Evolutionary conservation across 2,888 invertebrate genomes (phyloP), one percentile per base, ranked within the genome.

Genomic region (Chymomyza fuscimana): DNA sequence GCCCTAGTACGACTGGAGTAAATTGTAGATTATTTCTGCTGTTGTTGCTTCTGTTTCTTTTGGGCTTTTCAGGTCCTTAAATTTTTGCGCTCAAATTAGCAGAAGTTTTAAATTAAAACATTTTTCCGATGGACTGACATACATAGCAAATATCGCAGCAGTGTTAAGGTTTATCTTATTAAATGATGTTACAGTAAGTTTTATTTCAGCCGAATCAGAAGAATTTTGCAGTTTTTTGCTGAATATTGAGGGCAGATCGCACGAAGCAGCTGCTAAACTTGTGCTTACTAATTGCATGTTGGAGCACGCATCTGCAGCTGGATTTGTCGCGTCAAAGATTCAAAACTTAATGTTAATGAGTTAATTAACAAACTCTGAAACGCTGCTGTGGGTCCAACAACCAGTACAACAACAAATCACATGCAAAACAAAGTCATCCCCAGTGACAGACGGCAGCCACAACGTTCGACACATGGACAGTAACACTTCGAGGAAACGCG

Each of bases 201-300:
- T 89, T 89, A 90, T 90, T 90, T 83, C 87, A 89, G 86, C 90
- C 90, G 90, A 90, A 90, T 90, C 90, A 90, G 72, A 65, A 64
- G 67, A 73, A 66, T 70, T 73, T 70, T 67, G 67, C 32, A 68
- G 64, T 12, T 1, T 1, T 12, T 46, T 12, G 40, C 12, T 4
- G 4, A 46, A 12, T 4, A 15, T 2, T 46, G 40, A 9, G 9
- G 12, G 7, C 4, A 40, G 10, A 4, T 40, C 40, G 5, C 32
- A 32, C 32, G 7, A 7, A 32, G 40, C 6, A 12, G 40, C 12
- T 46, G 40, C 40, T 32, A 9, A 32, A 46, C 40, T 46, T 46
- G 32, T 32, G 32, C 32, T 32, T 32, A 32, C 6, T 46, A 46
- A 7, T 46, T 54, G 15, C 19, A 63, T n/a, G n/a, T 36, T 32